Evolutionary conservation across 2,888 invertebrate species (phyloP), one percentile per base, ranked within the genome.

Genomic region (Adela reaumurella): DNA sequence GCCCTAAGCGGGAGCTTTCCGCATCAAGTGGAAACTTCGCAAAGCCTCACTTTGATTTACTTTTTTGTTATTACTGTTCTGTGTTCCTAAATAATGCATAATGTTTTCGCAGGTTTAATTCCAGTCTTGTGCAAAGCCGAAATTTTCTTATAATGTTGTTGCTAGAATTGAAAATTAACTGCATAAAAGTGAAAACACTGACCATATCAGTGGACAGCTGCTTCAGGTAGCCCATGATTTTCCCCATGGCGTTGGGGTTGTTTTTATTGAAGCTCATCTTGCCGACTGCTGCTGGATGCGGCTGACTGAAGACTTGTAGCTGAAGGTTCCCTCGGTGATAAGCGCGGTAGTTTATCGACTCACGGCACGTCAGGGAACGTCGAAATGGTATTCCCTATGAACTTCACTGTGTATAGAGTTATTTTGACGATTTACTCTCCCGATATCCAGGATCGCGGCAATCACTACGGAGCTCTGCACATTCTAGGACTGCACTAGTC

Each of bases 251-350:
- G 58, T 76, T 77, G 59, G 78, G 74, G 61, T 77, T 78, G 56
- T 78, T 74, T 65, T 77, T 78, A 60, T 79, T 78, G 62, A 79
- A 79, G 60, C 79, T 80, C 79, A 80, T 80, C 64, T 70, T 76
- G 67, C 59, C 56, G 59, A 55, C 59, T 63, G 62, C 28, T 11
- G 28, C 17, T 43, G 8, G 11, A 20, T 20, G 41, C 46, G 18
- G 17, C 41, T 28, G 16, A 46, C 19, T n/a, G 11, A 42, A 19
- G 17, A 17, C n/a, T 14, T 18, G 28, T 24, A n/a, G n/a, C n/a
- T n/a, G n/a, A n/a, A n/a, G n/a, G n/a, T n/a, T n/a, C n/a, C n/a
- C n/a, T n/a, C n/a, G n/a, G n/a, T n/a, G n/a, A n/a, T n/a, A n/a
- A n/a, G n/a, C n/a, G n/a, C n/a, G n/a, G n/a, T 14, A 35, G 35